Evolutionary conservation across 2,797 vertebrate species (phyloP), one percentile per base, ranked within the genome.

Genomic region (Cyclopterus lumpus): DNA sequence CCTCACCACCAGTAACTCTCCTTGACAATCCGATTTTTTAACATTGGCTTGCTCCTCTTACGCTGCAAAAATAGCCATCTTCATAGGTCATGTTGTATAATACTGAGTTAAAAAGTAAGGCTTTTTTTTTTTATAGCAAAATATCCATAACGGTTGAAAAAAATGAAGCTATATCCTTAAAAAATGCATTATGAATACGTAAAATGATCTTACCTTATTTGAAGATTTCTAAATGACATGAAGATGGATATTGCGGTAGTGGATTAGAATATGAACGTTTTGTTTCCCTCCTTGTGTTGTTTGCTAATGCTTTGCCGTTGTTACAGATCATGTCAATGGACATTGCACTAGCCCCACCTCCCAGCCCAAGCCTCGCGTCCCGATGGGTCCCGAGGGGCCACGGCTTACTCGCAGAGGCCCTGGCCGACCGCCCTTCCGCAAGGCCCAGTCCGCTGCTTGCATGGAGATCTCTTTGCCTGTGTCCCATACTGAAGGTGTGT

Each of bases 381-480:
- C 97, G 77, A 95, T 95, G 92, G 96, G 95, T 72, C 94, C 96
- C 1, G 98, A 99, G 57, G 96, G 96, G 90, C 94, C 97, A 55
- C 96, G 97, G 94, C 94, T 96, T 89, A 96, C 96, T 90, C 97
- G 97, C 84, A 96, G 98, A 74, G 97, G 96, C 85, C 96, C 97
- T 2, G 97, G 96, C 90, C 96, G 96, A 92, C 98, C 97, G 67
- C 98, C 98, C 77, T 99, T 99, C 95, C 95, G 98, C 93, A 99
- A 99, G 96, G 98, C 97, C 67, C 98, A 99, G 93, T 99, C 98
- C 72, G 98, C 98, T 81, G 98, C 98, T 93, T 99, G 98, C 96
- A 99, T 99, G 97, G 98, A 99, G 94, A 96, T 99, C 93, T 97
- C 97, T 92, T 96, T 99, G 93, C 98, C 98, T 87, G 95, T 98